phyloP scores from a whole-genome alignment of 2,113 vertebrate species.

The Plectropomus leopardus region DNA sequence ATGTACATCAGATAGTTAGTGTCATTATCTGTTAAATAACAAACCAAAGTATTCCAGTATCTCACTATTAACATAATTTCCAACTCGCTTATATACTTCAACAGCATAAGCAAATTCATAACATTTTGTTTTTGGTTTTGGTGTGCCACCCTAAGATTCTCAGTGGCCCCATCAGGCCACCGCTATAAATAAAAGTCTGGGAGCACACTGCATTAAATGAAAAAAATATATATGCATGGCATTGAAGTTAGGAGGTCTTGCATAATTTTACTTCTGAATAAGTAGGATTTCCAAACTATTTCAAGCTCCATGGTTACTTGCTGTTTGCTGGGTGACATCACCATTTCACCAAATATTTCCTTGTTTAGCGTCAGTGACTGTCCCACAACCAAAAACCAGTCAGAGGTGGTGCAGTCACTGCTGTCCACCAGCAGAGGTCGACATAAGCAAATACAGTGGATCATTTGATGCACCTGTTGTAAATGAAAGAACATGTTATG shows the following conservation, averaged over 20 bases:
- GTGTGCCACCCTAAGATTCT: too few relatives aligned
- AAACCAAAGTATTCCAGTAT: too few relatives aligned
- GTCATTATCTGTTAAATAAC: too few relatives aligned
- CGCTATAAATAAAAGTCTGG: too few relatives aligned
- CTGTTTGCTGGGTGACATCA: neutral
- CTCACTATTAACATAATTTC: too few relatives aligned
- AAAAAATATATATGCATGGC: neutral
- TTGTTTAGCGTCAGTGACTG: too few relatives aligned
- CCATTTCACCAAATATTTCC: too few relatives aligned
- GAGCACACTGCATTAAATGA: neutral
- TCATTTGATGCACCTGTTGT: neutral
- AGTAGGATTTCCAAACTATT: neutral
- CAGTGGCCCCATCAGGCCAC: too few relatives aligned
- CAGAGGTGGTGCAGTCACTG: neutral
- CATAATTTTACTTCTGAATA: neutral
- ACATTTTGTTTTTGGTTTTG: too few relatives aligned
- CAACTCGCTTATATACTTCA: too few relatives aligned
- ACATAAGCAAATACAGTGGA: constrained; percentile 2
- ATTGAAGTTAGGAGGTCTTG: neutral
- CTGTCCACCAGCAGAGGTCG: constrained; percentile 43
- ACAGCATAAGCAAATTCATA: too few relatives aligned
- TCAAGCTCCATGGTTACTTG: neutral
- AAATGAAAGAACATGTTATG: neutral
- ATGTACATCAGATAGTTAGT: too few relatives aligned
- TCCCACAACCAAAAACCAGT: neutral